Evolutionary conservation across 1,140 invertebrate genomes (phyloP).

Genomic region (Polyergus mexicanus): DNA sequence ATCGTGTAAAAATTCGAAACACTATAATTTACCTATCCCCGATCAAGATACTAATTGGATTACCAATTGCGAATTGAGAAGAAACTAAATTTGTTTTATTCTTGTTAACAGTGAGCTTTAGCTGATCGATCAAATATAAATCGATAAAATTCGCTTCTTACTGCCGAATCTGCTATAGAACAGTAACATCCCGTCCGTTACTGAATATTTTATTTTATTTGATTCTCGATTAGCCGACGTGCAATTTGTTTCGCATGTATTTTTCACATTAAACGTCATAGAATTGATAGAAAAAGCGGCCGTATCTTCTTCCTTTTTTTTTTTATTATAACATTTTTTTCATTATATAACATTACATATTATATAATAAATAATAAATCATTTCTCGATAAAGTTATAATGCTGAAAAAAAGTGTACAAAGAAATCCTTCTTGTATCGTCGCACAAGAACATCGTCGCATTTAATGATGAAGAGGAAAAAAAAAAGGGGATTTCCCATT

Average conservation of each 20-base stretch:
- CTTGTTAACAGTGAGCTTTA: background rate
- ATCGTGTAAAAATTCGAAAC: background rate
- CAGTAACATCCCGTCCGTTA: constrained; percentile 11
- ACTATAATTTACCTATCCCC: background rate
- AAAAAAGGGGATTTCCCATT: constrained; percentile 23
- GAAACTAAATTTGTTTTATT: constrained; percentile 23
- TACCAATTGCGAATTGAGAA: constrained; percentile 21
- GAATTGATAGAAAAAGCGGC: background rate
- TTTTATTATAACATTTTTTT: too few relatives aligned
- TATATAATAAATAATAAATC: background rate
- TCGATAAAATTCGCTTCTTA: constrained; percentile 12
- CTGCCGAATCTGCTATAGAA: background rate
- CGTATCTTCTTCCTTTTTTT: too few relatives aligned
- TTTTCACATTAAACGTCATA: background rate
- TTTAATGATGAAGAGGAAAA: background rate
- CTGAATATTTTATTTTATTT: constrained; percentile 42
- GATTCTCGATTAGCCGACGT: constrained; percentile 20
- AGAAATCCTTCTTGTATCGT: constrained; percentile 32
- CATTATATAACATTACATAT: background rate
- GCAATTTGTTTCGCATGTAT: constrained; percentile 8
- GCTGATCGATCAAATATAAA: constrained; percentile 6
- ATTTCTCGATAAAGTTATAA: background rate
- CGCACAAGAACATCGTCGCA: constrained; percentile 27
- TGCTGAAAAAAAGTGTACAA: background rate
- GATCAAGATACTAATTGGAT: background rate